Conservation (phyloP, 2,797 vertebrate genomes). For the Enteromius argenteus region DNA sequence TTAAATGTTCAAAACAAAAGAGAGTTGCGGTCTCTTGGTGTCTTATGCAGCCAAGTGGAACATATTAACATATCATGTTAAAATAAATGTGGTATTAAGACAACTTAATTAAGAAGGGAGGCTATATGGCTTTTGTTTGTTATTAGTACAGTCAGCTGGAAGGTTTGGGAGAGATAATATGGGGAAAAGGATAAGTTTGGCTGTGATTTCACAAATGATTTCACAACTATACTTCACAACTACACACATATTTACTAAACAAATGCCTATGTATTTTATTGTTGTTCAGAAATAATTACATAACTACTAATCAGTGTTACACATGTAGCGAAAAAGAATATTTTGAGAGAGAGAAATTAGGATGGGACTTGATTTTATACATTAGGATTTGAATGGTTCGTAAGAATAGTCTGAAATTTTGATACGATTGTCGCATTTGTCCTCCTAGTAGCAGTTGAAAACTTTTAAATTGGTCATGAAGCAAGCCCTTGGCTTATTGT, state of each 20-base stretch:
- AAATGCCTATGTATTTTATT: not conserved
- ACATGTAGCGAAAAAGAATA: not conserved
- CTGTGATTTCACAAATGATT: not conserved
- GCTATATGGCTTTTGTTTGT: conserved; percentile 6
- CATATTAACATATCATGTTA: conserved; percentile 57
- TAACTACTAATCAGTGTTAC: not conserved
- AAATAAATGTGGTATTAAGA: conserved; percentile 55
- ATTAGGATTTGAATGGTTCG: not conserved
- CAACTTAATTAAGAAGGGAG: conserved; percentile 35
- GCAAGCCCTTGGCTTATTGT: not conserved
- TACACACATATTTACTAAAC: conserved; percentile 1
- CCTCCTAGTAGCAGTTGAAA: not conserved
- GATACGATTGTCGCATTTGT: not conserved
- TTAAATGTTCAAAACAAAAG: conserved; percentile 62
- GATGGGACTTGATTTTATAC: not conserved
- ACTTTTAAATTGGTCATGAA: not conserved
- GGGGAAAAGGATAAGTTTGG: not conserved
- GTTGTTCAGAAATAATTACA: not conserved
- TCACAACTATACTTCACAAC: not conserved
- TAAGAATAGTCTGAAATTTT: not conserved
- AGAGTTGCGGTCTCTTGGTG: conserved; percentile 59
- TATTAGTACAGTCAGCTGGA: not conserved
- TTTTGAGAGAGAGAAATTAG: not conserved
- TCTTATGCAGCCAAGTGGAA: conserved; percentile 53
- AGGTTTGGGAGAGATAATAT: not conserved